A percentile compares a stretch with the other conserved stretches of the same genome.
Conservation (phyloP, 2,113 vertebrate genomes). For the Excalfactoria chinensis region DNA sequence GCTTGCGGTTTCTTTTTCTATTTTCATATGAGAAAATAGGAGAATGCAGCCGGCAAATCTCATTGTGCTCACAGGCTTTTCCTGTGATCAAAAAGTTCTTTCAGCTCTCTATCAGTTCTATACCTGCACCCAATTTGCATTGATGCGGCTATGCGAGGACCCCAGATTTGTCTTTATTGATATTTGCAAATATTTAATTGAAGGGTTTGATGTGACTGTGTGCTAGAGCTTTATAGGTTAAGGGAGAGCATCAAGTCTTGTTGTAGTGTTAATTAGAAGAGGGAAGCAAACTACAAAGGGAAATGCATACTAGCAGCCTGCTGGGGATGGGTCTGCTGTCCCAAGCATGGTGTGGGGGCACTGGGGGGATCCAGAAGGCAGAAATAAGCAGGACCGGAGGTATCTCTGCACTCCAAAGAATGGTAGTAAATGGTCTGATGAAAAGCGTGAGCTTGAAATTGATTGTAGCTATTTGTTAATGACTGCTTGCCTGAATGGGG, state of each 20-base stretch:
- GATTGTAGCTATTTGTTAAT: neutral
- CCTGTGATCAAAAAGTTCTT: neutral
- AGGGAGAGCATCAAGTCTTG: neutral
- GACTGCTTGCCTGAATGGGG: neutral
- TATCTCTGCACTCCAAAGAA: neutral
- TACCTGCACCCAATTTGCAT: neutral
- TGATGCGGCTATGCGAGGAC: neutral
- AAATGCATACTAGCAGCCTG: neutral
- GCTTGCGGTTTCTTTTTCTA: neutral
- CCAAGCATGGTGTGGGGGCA: neutral
- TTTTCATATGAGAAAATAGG: neutral
- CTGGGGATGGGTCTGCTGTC: neutral
- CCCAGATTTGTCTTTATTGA: neutral
- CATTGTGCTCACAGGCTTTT: neutral
- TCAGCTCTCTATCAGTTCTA: neutral
- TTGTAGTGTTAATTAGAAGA: neutral
- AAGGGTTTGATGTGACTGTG: neutral
- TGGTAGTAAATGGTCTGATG: neutral
- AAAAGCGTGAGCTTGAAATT: neutral
- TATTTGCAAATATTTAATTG: slow-evolving; percentile 27
- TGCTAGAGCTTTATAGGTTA: neutral
- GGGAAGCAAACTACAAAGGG: neutral
- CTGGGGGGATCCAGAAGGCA: neutral
- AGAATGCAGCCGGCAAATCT: neutral
- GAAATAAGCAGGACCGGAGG: neutral